phyloP scores from a whole-genome alignment of 1,140 invertebrate species.

The Dryas iulia region DNA sequence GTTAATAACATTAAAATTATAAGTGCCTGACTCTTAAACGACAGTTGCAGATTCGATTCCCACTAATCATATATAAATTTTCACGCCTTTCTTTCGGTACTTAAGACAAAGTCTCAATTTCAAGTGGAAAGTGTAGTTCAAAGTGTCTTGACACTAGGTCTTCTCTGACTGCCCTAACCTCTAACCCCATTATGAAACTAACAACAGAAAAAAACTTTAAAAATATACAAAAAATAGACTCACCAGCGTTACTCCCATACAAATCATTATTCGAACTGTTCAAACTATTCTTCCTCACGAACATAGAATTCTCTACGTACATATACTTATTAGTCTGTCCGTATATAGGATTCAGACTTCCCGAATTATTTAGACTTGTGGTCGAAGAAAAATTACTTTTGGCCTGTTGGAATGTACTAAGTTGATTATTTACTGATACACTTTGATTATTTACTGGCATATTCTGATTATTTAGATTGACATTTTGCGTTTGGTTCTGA shows the following conservation, averaged over 20 bases:
- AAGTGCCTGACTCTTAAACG: too few species aligned
- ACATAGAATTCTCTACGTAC: conserved; percentile 65
- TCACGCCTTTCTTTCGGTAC: too few species aligned
- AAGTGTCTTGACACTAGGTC: too few species aligned
- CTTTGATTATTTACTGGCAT: conserved; percentile 27
- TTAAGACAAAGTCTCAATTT: too few species aligned
- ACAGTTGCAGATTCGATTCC: too few species aligned
- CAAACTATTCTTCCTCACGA: conserved; percentile 65
- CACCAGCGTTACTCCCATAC: conserved; percentile 52
- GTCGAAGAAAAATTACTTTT: conserved; percentile 67
- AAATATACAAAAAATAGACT: conserved; percentile 21
- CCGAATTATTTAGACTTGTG: conserved; percentile 53
- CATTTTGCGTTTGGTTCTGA: conserved; percentile 45
- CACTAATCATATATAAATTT: too few species aligned
- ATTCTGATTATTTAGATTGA: conserved; percentile 27
- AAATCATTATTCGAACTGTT: conserved; percentile 63
- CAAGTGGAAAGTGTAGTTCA: too few species aligned
- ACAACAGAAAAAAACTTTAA: background rate
- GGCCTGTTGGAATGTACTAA: conserved; percentile 80
- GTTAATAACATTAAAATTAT: too few species aligned
- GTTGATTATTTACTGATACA: conserved; percentile 39
- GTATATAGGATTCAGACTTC: conserved; percentile 77
- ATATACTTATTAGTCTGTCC: conserved; percentile 71
- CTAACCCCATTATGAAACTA: too few species aligned
- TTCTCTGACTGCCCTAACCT: too few species aligned